Evolutionary conservation across 2,113 vertebrate species (phyloP).

Genomic region (Aramus guarauna): DNA sequence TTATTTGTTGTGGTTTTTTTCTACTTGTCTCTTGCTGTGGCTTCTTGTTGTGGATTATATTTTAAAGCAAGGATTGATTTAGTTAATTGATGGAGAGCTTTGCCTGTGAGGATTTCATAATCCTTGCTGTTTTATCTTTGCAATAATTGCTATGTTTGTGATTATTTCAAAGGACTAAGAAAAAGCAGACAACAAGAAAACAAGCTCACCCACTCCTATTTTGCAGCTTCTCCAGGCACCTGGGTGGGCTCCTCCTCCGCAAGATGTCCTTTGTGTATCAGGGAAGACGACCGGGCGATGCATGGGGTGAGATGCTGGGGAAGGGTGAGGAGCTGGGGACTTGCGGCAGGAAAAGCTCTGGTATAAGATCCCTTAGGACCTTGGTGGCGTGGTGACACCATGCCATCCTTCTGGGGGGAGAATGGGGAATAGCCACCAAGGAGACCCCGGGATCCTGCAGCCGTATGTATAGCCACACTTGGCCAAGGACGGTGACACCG

Average conservation of each 20-base stretch:
- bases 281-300: neutral
- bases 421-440: neutral
- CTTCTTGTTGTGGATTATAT: conserved; percentile 33
- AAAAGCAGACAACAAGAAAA: conserved; percentile 35
- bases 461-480: neutral
- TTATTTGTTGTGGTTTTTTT: neutral
- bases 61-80: conserved; percentile 38
- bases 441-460: neutral
- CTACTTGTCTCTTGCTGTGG: neutral
- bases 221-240: neutral
- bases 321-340: neutral
- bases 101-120: conserved; percentile 56
- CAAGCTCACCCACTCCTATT: neutral
- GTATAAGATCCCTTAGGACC: neutral
- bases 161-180: conserved; percentile 38
- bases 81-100: conserved; percentile 53
- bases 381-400: neutral
- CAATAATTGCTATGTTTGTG: conserved; percentile 46
- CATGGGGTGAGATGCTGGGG: neutral
- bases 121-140: conserved; percentile 56
- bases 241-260: neutral
- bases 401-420: neutral
- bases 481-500: neutral
- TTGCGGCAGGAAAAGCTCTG: neutral
- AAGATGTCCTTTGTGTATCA: neutral